A percentile compares a stretch with the other conserved stretches of the same genome.
These are phyloP conservation scores for Lasioglossum baleicum DNA, from an alignment of 1,140 invertebrate genomes.

Conservation along the genomic window DNA sequence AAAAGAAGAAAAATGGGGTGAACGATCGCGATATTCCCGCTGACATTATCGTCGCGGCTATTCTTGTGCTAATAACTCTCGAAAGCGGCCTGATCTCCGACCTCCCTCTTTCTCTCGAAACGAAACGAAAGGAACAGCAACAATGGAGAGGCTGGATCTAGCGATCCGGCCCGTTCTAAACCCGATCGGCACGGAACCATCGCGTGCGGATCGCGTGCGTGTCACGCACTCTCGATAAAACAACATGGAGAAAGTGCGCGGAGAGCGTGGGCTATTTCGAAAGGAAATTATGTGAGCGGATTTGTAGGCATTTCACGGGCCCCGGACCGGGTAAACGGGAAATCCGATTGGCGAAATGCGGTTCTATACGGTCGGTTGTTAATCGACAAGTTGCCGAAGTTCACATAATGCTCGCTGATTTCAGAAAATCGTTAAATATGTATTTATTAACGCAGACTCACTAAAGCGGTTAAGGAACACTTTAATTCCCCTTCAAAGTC, in stretches of 20 bases:
- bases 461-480: too few relatives aligned
- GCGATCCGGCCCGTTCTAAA: neutral
- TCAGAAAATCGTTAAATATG: too few relatives aligned
- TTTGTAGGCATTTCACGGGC: neutral
- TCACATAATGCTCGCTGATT: too few relatives aligned
- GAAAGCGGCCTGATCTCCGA: slow-evolving; percentile 26
- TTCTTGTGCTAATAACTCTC: slow-evolving; percentile 24
- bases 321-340: too few relatives aligned
- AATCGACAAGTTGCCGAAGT: too few relatives aligned
- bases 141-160: neutral
- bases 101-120: neutral
- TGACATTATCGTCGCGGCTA: slow-evolving; percentile 7
- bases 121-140: neutral
- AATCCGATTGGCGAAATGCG: too few relatives aligned
- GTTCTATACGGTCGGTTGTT: too few relatives aligned
- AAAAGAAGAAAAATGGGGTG: neutral
- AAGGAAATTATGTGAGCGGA: neutral
- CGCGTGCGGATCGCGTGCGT: neutral
- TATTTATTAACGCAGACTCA: too few relatives aligned
- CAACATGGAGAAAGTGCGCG: neutral
- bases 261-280: neutral
- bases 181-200: neutral
- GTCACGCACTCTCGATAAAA: neutral
- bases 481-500: too few relatives aligned
- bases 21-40: neutral